Base-by-base conservation (phyloP, 2,797 vertebrate species). In the Chromis chromis region DNA sequence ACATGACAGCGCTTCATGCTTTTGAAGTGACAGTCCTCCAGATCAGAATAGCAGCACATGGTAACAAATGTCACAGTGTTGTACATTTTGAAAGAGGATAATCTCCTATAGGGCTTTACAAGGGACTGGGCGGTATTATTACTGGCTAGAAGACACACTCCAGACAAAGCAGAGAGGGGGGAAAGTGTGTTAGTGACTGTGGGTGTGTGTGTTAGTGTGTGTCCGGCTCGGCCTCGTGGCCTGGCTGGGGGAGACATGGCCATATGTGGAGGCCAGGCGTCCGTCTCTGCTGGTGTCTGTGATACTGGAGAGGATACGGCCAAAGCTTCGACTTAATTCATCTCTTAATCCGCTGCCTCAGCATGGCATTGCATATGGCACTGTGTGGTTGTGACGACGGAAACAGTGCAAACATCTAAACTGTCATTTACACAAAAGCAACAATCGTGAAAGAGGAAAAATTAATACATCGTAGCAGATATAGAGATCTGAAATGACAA, bases 301-400 rank as follows among this genome's bases (percentile, higher is more conserved):
- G 88, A 81, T 68, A 25, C 70, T 78, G 71, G 31, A 71, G 70
- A 83, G 63, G 82, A 89, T 48, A 63, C 6, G 75, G 82, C 76
- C 68, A 49, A 74, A 75, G 67, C 81, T 75, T 60, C 19, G 65
- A 68, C 65, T 86, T 74, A 53, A 77, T 84, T 90, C 83, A 88
- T 66, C 74, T 83, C 78, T 86, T 86, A 90, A 92, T 91, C 87
- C 82, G 59, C 57, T 0, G 22, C 68, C 83, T 70, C 86, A 82
- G 79, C 3, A 42, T 70, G 86, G 48, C 61, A 19, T n/a, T 50
- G 13, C 79, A 82, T 75, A 85, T 76, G 86, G 79, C 81, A 44
- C 3, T 3, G 33, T 24, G 64, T n/a, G 49, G 52, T 36, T 39
- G 60, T n/a, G 31, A 21, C 11, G 48, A 81, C 2, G 12, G 75